Percentiles rank a stretch among this genome's conserved stretches.
Conservation (phyloP, 2,888 invertebrate genomes). For the Alitta virens region DNA sequence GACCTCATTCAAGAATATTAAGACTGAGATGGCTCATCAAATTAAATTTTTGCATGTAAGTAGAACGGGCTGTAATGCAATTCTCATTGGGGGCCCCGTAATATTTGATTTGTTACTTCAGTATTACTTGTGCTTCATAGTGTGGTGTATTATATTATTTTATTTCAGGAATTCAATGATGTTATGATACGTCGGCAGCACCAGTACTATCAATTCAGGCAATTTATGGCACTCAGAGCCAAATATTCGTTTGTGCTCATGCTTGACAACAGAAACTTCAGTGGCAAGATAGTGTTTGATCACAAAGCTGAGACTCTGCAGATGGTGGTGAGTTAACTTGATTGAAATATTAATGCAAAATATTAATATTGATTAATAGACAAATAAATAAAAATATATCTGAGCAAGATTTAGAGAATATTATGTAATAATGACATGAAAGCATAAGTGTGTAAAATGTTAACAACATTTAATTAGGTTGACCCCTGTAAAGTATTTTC, state of each 20-base stretch:
- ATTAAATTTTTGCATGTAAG: slow-evolving; percentile 37
- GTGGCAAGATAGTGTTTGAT: slow-evolving; percentile 53
- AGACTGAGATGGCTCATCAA: slow-evolving; percentile 33
- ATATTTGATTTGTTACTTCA: background rate
- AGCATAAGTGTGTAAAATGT: no score
- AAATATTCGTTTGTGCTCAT: slow-evolving; percentile 49
- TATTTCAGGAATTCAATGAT: slow-evolving; percentile 37
- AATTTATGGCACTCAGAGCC: slow-evolving; percentile 43
- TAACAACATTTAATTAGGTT: no score
- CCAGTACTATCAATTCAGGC: slow-evolving; percentile 41
- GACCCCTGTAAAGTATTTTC: no score
- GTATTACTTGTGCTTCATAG: background rate
- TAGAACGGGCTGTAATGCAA: background rate
- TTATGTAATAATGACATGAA: no score
- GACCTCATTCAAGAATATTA: slow-evolving; percentile 37
- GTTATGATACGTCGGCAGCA: slow-evolving; percentile 41
- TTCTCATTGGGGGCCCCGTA: no score
- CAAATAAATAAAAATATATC: no score
- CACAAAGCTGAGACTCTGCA: slow-evolving; percentile 49
- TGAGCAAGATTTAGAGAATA: no score
- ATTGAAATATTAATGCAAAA: no score
- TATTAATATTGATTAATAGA: no score
- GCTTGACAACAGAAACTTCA: slow-evolving; percentile 46
- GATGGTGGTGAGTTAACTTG: slow-evolving; percentile 42
- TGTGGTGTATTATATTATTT: background rate